Base-by-base conservation (phyloP, 30 jellyfish, hydroid and myxozoan species). In the Catostylus mosaicus region DNA sequence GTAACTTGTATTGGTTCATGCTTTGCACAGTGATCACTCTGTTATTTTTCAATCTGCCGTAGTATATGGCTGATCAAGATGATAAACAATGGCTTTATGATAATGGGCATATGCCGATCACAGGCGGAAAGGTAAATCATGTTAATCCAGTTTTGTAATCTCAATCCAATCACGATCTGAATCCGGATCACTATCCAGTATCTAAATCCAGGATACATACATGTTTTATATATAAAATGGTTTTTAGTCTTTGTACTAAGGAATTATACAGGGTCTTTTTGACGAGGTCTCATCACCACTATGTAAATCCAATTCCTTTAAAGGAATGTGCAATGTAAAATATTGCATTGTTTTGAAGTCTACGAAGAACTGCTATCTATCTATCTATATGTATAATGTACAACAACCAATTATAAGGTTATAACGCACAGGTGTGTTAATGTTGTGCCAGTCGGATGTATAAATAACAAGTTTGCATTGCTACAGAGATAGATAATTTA, bases 61-160 rank as follows among this genome's bases (percentile, higher is more conserved):
- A 92, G 98, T 92, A 92, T 52, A 79, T 86, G 91, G 98, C 97
- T 8, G 98, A 92, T 69, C 98, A 92, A 70, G 98, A 92, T 57
- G 98, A 92, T 50, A 92, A 92, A 60, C 98, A 92, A 54, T 92
- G 98, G 98, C 81, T 92, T 4, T 87, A 79, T 59, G 98, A 92
- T 12, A 80, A 92, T 74, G 96, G 96, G 0, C 98, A 86, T 33
- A 92, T 92, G 98, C 96, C 98, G 22, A 92, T 92, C 26, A 92
- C 97, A 33, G 98, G 98, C 10, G 98, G 98, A 30, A 92, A 92
- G 89, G 98, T 86, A 40, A 70, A 52, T 14, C 27, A 12, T 37
- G 29, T 19, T 33, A 10, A 2, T 27, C 26, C 36, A 8, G 31
- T 37, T 6, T 29, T 16, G 7, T 64, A 9, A 3, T 19, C 33